Conservation (phyloP, 2,113 vertebrate genomes). For the Tiliqua scincoides region DNA sequence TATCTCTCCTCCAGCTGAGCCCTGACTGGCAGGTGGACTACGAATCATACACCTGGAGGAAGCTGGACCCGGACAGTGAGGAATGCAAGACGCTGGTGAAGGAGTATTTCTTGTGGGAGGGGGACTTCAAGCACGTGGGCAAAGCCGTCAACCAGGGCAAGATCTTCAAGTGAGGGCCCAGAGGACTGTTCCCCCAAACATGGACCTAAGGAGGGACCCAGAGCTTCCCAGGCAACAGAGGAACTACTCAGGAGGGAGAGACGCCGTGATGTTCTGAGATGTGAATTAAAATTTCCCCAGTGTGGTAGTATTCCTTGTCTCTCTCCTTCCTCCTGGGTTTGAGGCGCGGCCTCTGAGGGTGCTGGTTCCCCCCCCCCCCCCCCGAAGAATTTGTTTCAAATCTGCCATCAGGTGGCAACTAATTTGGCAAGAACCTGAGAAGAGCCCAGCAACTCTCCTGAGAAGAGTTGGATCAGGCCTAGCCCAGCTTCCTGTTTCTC, state of each 20-base stretch:
- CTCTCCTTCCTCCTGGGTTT: background rate
- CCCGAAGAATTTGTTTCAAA: no score
- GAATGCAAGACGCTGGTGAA: constrained; percentile 89
- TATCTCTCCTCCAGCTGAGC: constrained; percentile 74
- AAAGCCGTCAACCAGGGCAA: constrained; percentile 90
- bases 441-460: no score
- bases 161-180: constrained; percentile 86
- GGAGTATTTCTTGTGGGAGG: constrained; percentile 92
- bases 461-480: no score
- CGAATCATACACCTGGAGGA: constrained; percentile 90
- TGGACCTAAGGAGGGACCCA: background rate
- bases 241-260: constrained; percentile 14
- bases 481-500: no score
- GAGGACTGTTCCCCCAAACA: constrained; percentile 1
- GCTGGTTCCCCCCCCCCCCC: no score
- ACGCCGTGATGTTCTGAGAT: constrained; percentile 60
- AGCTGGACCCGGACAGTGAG: constrained; percentile 84
- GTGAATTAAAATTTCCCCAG: constrained; percentile 48
- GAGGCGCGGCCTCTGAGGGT: background rate
- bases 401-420: no score
- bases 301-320: background rate
- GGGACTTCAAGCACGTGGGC: constrained; percentile 88
- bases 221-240: background rate
- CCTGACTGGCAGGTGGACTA: constrained; percentile 92
- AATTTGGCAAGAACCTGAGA: no score